phyloP scores from a whole-genome alignment of 35 echinoderm and acorn worm genomes.

The Ophiothrix spiculata region DNA sequence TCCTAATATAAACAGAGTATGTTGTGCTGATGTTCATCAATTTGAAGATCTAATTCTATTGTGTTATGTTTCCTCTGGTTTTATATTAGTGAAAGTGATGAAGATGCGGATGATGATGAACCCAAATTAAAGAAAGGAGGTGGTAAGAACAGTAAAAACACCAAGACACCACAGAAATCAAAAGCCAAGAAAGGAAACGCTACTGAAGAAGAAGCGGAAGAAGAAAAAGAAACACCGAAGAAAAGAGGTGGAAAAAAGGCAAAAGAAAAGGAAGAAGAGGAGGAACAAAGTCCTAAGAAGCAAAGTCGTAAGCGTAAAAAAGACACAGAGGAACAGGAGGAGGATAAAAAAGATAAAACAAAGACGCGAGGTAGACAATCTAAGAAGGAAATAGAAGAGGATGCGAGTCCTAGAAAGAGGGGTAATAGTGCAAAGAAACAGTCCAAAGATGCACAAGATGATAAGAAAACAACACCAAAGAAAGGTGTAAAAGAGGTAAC shows the following conservation, averaged over 20 bases:
- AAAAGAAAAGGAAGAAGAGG: conserved; percentile 31
- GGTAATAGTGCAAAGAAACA: background rate
- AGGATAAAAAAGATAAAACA: background rate
- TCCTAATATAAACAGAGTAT: no score
- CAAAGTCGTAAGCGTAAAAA: conserved; percentile 4
- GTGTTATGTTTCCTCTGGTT: background rate
- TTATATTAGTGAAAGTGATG: conserved; percentile 36
- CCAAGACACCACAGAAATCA: background rate
- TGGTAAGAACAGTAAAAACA: conserved; percentile 5
- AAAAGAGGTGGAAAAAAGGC: background rate
- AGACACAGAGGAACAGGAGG: background rate
- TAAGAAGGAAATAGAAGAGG: background rate
- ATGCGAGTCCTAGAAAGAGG: background rate
- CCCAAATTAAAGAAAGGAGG: conserved; percentile 20
- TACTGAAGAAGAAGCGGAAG: conserved; percentile 16
- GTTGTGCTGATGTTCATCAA: no score
- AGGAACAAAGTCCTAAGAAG: conserved; percentile 14
- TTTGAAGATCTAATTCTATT: no score
- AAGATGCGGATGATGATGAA: conserved; percentile 1
- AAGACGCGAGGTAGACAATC: background rate
- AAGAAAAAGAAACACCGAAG: conserved; percentile 27
- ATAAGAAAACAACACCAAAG: background rate
- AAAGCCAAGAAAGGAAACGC: background rate
- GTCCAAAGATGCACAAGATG: background rate
- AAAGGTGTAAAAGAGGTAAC: background rate